Evolutionary conservation across 2,113 vertebrate genomes (phyloP).

Genomic region (Corythornis cristatus): DNA sequence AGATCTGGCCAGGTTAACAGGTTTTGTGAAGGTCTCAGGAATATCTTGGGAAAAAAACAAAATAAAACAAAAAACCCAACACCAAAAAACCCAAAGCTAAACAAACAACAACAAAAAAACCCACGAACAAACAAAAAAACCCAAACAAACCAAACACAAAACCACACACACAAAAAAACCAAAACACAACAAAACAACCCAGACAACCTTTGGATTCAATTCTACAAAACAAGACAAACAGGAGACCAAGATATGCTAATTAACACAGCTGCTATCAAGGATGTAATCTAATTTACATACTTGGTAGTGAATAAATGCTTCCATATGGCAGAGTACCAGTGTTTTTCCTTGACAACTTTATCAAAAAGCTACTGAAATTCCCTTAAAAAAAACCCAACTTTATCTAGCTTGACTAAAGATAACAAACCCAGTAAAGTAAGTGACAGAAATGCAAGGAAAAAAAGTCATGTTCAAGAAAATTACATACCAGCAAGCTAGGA

Average conservation of each 20-base stretch:
- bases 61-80: background rate
- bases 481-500: background rate
- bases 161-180: background rate
- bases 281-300: conserved; percentile 70
- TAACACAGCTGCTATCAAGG: conserved; percentile 49
- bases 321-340: conserved; percentile 65
- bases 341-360: conserved; percentile 69
- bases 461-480: background rate
- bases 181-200: background rate
- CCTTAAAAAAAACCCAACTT: background rate
- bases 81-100: no score
- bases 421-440: background rate
- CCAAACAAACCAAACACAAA: background rate
- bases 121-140: background rate
- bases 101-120: no score
- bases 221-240: conserved; percentile 11
- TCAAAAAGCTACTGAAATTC: conserved; percentile 57
- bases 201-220: background rate
- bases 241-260: conserved; percentile 52
- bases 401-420: background rate
- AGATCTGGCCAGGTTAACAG: background rate
- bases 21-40: background rate
- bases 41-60: background rate
- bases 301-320: conserved; percentile 57
- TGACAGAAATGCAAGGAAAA: background rate